phyloP scores from a whole-genome alignment of 92 coral and sea anemone species.

The Siderastrea radians region DNA sequence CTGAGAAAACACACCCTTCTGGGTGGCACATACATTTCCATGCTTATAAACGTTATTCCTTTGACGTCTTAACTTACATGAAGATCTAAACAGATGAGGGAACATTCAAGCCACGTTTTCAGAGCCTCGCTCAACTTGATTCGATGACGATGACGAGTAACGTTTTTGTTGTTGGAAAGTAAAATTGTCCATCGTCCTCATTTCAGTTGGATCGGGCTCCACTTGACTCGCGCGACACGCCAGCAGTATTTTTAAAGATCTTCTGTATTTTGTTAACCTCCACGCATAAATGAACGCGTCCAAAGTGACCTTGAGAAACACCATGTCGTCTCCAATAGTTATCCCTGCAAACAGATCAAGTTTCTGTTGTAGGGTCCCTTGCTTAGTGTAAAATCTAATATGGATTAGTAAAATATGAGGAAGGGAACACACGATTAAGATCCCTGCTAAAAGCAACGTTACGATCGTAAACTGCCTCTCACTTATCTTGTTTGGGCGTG shows the following conservation, averaged over 20 bases:
- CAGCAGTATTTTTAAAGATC: slow-evolving; percentile 49
- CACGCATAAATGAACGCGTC: slow-evolving; percentile 90
- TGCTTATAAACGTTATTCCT: no score
- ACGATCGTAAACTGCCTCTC: slow-evolving; percentile 68
- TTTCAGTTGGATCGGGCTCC: not conserved
- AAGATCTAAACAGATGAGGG: not conserved
- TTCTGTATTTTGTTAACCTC: slow-evolving; percentile 78
- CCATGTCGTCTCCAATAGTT: slow-evolving; percentile 70
- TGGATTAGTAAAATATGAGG: slow-evolving; percentile 53
- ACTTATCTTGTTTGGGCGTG: slow-evolving; percentile 2
- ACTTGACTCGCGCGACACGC: slow-evolving; percentile 1
- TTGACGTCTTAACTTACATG: no score
- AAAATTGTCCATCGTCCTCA: slow-evolving; percentile 17
- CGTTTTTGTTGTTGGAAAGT: slow-evolving; percentile 20
- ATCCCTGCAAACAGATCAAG: slow-evolving; percentile 45
- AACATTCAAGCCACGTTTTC: not conserved
- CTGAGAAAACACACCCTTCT: no score
- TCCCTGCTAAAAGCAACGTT: slow-evolving; percentile 50
- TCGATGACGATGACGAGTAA: not conserved
- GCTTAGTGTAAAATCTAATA: slow-evolving; percentile 41
- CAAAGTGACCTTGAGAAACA: slow-evolving; percentile 80
- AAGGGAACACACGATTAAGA: slow-evolving; percentile 64
- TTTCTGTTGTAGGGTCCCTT: slow-evolving; percentile 29
- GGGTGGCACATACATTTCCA: no score
- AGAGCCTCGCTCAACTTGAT: not conserved